Percentiles rank a stretch among this genome's conserved stretches.
Evolutionary conservation across 2,888 invertebrate genomes (phyloP).

Genomic region (Dioctria rufipes): DNA sequence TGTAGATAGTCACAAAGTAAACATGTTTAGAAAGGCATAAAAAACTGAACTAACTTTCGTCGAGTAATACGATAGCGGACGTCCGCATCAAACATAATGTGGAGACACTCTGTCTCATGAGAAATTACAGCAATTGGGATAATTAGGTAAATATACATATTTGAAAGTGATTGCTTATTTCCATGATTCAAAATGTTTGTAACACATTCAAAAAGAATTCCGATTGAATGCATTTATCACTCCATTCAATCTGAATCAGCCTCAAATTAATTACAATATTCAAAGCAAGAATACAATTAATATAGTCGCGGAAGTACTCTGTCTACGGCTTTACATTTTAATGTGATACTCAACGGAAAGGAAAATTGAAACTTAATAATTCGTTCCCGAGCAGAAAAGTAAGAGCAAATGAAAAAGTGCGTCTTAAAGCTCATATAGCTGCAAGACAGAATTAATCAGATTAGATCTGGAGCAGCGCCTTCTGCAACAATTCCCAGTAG

Average conservation of each 20-base stretch:
- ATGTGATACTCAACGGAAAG: neutral
- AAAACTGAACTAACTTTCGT: no score
- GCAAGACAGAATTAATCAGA: constrained; percentile 37
- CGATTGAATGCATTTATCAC: neutral
- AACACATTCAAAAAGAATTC: neutral
- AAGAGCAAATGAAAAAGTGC: constrained; percentile 31
- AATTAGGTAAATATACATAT: no score
- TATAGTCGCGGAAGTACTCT: neutral
- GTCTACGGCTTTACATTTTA: neutral
- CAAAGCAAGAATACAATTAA: constrained; percentile 6
- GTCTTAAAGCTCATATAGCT: constrained; percentile 23
- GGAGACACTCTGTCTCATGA: no score
- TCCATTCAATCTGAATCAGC: neutral
- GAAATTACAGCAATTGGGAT: no score
- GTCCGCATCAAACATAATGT: no score
- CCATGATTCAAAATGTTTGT: neutral
- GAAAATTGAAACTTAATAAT: neutral
- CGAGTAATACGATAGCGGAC: no score
- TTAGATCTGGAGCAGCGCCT: constrained; percentile 41
- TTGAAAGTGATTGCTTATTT: neutral
- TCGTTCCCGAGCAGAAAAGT: constrained; percentile 10
- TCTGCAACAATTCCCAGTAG: constrained; percentile 21
- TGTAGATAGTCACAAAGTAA: no score
- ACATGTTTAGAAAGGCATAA: no score
- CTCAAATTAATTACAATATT: neutral